Evolutionary conservation across 2,113 vertebrate species (phyloP).

Genomic region (Dicaeum eximium): DNA sequence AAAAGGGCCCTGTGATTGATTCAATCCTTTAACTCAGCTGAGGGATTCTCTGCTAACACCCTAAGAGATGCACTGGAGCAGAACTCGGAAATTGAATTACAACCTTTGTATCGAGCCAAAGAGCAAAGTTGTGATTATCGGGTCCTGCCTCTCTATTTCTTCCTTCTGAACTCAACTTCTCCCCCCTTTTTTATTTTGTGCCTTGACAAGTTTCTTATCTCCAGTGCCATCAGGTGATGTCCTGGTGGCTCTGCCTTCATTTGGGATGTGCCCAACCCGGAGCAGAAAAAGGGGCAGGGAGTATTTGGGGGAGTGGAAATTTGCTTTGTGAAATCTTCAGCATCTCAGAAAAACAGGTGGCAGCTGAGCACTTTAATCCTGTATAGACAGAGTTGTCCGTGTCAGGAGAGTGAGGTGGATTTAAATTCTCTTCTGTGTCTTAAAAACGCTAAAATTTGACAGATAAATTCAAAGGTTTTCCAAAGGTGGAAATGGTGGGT

Average conservation of each 20-base stretch:
- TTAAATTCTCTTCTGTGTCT: neutral
- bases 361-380: neutral
- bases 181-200: neutral
- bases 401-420: neutral
- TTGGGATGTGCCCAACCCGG: neutral
- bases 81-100: conserved; percentile 41
- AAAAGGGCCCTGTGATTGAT: neutral
- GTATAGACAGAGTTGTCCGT: neutral
- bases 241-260: neutral
- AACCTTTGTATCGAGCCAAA: conserved; percentile 11
- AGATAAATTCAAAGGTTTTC: neutral
- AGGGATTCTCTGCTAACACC: neutral
- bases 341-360: neutral
- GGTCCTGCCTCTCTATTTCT: neutral
- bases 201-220: neutral
- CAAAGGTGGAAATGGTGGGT: neutral
- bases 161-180: neutral
- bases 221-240: neutral
- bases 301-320: neutral
- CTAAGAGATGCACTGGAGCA: neutral
- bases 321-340: neutral
- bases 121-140: neutral
- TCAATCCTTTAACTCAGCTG: neutral
- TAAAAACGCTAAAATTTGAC: neutral
- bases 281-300: neutral